phyloP scores from a whole-genome alignment of 2,113 vertebrate species.

The Patagioenas fasciata region DNA sequence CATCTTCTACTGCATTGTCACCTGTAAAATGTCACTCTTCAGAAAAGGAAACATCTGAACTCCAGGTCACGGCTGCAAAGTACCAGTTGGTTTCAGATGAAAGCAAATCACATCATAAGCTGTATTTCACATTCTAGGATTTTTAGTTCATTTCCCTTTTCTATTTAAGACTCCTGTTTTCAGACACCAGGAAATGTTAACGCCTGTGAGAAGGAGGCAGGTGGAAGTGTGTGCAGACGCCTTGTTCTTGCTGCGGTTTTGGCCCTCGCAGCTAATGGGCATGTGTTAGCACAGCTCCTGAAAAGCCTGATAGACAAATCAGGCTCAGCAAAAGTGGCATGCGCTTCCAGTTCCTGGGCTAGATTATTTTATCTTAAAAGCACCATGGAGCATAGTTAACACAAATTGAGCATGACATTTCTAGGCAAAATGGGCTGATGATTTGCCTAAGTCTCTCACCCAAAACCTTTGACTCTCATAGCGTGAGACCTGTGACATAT shows the following conservation, averaged over 20 bases:
- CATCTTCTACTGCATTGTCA: background rate
- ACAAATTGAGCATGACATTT: background rate
- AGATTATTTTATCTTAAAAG: slow-evolving; percentile 24
- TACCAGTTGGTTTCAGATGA: background rate
- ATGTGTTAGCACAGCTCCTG: background rate
- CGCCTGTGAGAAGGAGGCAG: background rate
- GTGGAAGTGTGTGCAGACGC: background rate
- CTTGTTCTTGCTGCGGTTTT: background rate
- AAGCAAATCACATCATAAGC: background rate
- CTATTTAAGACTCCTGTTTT: background rate
- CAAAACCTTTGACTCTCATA: background rate
- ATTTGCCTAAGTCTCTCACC: slow-evolving; percentile 7
- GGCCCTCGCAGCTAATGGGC: background rate
- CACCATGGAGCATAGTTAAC: background rate
- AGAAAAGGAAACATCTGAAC: background rate
- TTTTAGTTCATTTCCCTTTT: background rate
- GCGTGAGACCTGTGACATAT: background rate
- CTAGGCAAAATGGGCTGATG: background rate
- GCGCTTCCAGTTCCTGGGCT: background rate
- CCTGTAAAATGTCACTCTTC: background rate
- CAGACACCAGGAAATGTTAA: background rate
- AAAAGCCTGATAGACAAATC: background rate
- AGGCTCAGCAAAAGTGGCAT: background rate
- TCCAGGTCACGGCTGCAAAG: background rate
- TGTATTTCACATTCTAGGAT: background rate